These are phyloP conservation scores for Rhopalosiphum nymphaeae DNA, from an alignment of 2,888 invertebrate species.

Conservation along the genomic window DNA sequence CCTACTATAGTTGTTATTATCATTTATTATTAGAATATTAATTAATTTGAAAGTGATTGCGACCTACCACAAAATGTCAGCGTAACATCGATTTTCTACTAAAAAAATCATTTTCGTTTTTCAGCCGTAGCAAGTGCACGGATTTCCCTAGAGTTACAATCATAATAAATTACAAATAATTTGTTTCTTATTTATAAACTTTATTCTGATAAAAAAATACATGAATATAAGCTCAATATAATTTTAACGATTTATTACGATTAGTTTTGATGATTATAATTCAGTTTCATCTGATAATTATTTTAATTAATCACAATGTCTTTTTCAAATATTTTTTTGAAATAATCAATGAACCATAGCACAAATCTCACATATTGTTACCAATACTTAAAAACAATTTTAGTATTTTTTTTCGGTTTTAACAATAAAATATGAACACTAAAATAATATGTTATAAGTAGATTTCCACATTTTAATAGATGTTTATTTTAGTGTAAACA, in stretches of 20 bases:
- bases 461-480: background rate
- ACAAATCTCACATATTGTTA: background rate
- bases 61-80: background rate
- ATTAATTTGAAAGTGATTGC: constrained; percentile 50
- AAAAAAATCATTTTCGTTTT: constrained; percentile 37
- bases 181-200: background rate
- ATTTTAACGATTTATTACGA: background rate
- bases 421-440: background rate
- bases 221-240: background rate
- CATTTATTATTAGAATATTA: constrained; percentile 21
- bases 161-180: constrained; percentile 15
- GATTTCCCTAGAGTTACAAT: constrained; percentile 5
- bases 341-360: background rate
- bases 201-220: background rate
- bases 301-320: constrained; percentile 2
- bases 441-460: background rate
- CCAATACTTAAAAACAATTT: background rate
- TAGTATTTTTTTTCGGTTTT: background rate
- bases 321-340: constrained; percentile 14
- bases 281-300: background rate
- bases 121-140: constrained; percentile 21
- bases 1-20: background rate
- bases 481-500: background rate
- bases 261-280: background rate
- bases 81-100: constrained; percentile 15